Evolutionary conservation across 2,113 vertebrate genomes (phyloP).

Genomic region (Cryptomyrus ogoouensis): DNA sequence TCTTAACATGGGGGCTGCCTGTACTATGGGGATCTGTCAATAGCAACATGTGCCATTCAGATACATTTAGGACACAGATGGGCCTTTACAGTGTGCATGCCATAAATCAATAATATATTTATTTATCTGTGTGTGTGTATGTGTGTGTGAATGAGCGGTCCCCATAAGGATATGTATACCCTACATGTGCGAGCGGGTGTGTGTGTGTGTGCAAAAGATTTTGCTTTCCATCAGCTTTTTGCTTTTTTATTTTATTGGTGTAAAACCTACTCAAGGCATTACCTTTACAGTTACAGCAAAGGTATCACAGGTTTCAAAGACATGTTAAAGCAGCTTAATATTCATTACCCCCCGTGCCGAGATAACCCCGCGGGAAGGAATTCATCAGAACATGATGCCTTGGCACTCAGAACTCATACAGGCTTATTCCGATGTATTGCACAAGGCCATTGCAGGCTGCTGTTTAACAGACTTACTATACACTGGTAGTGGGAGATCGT

Average conservation of each 20-base stretch:
- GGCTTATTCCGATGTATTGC: background rate
- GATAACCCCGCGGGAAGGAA: background rate
- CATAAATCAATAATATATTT: background rate
- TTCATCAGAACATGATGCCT: background rate
- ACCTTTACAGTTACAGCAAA: background rate
- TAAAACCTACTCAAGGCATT: background rate
- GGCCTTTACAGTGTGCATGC: background rate
- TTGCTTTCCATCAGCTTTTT: background rate
- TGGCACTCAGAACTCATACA: background rate
- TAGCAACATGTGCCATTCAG: background rate
- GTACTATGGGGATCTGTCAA: background rate
- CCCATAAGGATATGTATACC: too few relatives aligned
- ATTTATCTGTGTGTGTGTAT: background rate
- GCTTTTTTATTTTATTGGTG: background rate
- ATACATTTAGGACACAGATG: background rate
- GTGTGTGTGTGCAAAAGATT: background rate
- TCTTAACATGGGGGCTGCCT: too few relatives aligned
- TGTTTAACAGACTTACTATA: background rate
- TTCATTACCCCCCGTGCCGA: background rate
- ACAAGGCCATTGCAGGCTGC: background rate
- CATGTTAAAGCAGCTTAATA: background rate
- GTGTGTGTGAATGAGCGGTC: background rate
- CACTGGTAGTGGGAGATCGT: background rate
- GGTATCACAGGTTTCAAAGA: background rate
- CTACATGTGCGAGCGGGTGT: too few relatives aligned